Evolutionary conservation across 2,888 invertebrate genomes (phyloP).

Genomic region (Acanthosepion lycidas): DNA sequence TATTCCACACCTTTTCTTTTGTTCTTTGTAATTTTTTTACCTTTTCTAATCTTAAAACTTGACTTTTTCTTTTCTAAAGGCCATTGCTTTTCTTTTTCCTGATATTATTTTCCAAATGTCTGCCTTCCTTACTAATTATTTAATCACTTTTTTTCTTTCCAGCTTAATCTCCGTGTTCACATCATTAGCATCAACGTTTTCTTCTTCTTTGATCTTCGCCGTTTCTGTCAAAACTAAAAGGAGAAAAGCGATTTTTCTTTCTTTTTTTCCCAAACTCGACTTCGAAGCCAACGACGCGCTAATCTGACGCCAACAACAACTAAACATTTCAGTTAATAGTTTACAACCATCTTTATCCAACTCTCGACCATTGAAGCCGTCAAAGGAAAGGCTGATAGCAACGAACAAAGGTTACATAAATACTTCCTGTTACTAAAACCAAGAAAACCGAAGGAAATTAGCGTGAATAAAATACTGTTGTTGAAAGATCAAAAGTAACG

Average conservation of each 20-base stretch:
- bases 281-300: neutral
- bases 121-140: neutral
- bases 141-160: neutral
- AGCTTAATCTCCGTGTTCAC: too few relatives aligned
- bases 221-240: neutral
- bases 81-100: too few relatives aligned
- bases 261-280: neutral
- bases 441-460: neutral
- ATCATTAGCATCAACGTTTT: neutral
- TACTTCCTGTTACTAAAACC: neutral
- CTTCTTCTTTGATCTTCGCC: neutral
- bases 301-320: neutral
- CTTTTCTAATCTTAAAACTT: too few relatives aligned
- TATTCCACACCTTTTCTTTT: too few relatives aligned
- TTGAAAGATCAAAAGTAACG: neutral
- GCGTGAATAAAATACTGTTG: neutral
- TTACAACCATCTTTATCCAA: neutral
- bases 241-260: neutral
- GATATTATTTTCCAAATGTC: too few relatives aligned
- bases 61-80: too few relatives aligned
- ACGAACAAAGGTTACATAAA: conserved; percentile 14
- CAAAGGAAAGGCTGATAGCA: neutral
- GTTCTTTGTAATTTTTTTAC: too few relatives aligned
- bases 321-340: neutral
- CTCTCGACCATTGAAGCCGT: neutral